Base-by-base conservation (phyloP, 35 echinoderm and acorn worm genomes). In the Ptychodera flava region DNA sequence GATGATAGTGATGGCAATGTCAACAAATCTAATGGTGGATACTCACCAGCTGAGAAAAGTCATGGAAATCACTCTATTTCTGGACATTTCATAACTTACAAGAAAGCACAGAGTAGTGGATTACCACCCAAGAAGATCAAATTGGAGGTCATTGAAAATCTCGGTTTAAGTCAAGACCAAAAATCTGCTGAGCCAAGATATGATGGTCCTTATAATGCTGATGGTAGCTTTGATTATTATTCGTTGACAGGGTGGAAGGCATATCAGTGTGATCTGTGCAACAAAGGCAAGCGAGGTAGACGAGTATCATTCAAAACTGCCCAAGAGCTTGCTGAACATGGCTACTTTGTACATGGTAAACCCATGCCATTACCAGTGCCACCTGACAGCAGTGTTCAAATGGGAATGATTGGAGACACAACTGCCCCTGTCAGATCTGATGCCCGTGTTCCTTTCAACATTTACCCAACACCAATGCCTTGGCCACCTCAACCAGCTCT, bases 211-310 rank as follows among this genome's bases (percentile, higher is more conserved):
- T 99, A 99, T 85, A 99, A 99, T 87, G 80, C 96, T 77, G 96
- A 99, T 80, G 96, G 96, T 14, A 99, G 96, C 75, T 99, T 99
- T 91, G 96, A 99, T 89, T 99, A 99, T 84, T 99, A 90, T 80
- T 90, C 96, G 1, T 82, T 99, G 38, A 99, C 96, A 12, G 96
- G 96, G 28, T 99, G 96, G 96, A 99, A 99, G 79, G 96, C 96
- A 0, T 99, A 99, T 85, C 94, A 94, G 83, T 99, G 96, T 81
- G 88, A 92, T 28, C 36, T 99, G 36, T 99, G 96, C 53, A 99
- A 99, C 90, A 99, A 99, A 81, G 45, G 45, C 6, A 64, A 64
- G 45, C 45, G 45, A 64, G 45, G 45, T 64, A 35, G 96, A 27
- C 88, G 92, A 27, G 45, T 64, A 22, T 64, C 45, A 12, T 99